Evolutionary conservation across 1,140 invertebrate species (phyloP), one percentile per base, ranked within the genome.

Genomic region (Dryas iulia): DNA sequence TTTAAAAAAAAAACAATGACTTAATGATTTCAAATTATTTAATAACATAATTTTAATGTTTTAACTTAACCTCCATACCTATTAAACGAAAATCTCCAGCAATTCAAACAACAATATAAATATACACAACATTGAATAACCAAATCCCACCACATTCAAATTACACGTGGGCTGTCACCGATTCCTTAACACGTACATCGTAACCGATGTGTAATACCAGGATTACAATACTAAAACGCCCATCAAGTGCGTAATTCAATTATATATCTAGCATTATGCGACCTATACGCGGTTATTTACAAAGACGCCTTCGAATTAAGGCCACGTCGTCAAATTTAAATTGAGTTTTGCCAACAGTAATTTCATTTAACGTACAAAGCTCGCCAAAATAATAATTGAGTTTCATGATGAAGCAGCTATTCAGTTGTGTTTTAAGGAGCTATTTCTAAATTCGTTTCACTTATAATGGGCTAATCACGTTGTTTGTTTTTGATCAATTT

Each of bases 331-430:
- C 78, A 78, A 87, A 82, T 83, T 88, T 79, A 82, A 88, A 88
- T 87, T 84, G 82, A 82, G 81, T 86, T 86, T 79, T 78, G 78
- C 77, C 73, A 82, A 83, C 81, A 77, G 82, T 83, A 84, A 86
- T 86, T 86, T 72, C 73, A 72, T 73, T 71, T 79, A 77, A 71
- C 69, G 76, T 74, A 82, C 74, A 76, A 77, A 69, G 74, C 78
- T 76, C 75, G 77, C 76, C 79, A 81, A 85, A 87, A 86, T 83
- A 85, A 84, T 86, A 87, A 89, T 87, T 84, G 81, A 80, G 76
- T 83, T 86, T 69, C 71, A 74, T 70, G 71, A 73, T 72, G 67
- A 70, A 75, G 69, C 56, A 67, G 57, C 68, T 72, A 67, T 74
- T 76, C 64, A 69, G 65, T 61, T 71, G 69, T 65, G 62, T 71